Evolutionary conservation across 2,888 invertebrate genomes (phyloP), one percentile per base, ranked within the genome.

Genomic region (Hirudinaria manillensis): DNA sequence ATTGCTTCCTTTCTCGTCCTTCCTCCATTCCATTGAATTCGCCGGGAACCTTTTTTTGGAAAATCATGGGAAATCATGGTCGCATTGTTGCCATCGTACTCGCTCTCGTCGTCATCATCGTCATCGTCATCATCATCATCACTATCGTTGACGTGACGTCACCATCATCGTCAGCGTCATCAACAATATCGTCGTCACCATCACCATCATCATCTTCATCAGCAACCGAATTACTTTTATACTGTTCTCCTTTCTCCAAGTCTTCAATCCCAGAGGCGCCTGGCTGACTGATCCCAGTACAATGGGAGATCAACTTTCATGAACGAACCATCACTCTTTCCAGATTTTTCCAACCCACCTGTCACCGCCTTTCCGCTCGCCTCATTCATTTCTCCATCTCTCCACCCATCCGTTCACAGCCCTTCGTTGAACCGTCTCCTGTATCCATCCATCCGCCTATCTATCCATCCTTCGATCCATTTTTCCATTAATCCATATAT

Each of bases 91-190:
- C 24, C 21, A 16, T 34, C 3, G 7, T 10, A 16, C 53, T 51
- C 71, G 51, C 36, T 51, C 53, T 19, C 61, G 10, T n/a, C 71
- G 51, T 51, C 36, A 71, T 19, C 71, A 71, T 71, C 71, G 36
- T 71, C 71, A 71, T 71, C 71, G 51, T 71, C 71, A 51, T 71
- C 71, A 51, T 71, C 71, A 51, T 71, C 71, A 71, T 71, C 71
- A 71, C 51, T 51, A 71, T 51, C 71, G 51, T 51, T n/a, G 21
- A 51, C 71, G 21, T 51, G 51, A 71, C 51, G 51, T 51, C 71
- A 71, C 51, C 71, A 51, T 51, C 71, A 51, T 71, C 71, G 21
- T 51, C 51, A 71, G 1, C 61, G 13, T 61, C 61, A 19, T 10
- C 24, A 19, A 21, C 61, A 19, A 1, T 10, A 19, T 61, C 24